Evolutionary conservation across 1,140 invertebrate genomes (phyloP), one percentile per base, ranked within the genome.

Genomic region (Macrobrachium nipponense): DNA sequence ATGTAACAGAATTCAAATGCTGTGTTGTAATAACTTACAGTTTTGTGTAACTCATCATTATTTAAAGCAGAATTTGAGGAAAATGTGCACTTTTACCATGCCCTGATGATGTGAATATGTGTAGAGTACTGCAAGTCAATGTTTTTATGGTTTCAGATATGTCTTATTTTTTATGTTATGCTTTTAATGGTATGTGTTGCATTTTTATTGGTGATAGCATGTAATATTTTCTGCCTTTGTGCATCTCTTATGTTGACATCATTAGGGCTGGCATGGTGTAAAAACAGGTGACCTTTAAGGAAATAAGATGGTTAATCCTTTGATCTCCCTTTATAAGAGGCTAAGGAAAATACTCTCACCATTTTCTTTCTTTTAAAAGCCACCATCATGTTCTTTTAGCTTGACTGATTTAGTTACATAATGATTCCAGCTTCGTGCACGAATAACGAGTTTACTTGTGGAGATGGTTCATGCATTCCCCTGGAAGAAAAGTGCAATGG

Each of bases 401-500:
- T 86, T n/a, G 72, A 86, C 77, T 86, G 77, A 86, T 68, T 59
- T 79, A 66, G 70, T 70, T 85, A 86, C 76, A 86, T 80, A 72
- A 27, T 36, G 77, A 80, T 88, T 88, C 76, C 87, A 88, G 87
- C 84, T 72, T 66, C 58, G 77, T 90, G 89, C 87, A 78, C 81
- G 62, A 75, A 80, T 79, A 84, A 84, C 72, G 89, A 90, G 61
- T 90, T 90, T 88, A 68, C 73, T 20, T 90, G 90, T 88, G 89
- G 82, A 60, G 88, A 90, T 79, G 90, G 89, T 78, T 89, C 88
- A 66, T 93, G 92, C 89, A 91, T 93, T 79, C 89, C 90, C 11
- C 87, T 89, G 23, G 88, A 81, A 36, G 89, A 89, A 87, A 86
- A 89, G 27, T 92, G 95, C 92, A 94, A 95, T 92, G 93, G 93